Base-by-base conservation (phyloP, 2,113 vertebrate species). In the Xerus inauris region DNA sequence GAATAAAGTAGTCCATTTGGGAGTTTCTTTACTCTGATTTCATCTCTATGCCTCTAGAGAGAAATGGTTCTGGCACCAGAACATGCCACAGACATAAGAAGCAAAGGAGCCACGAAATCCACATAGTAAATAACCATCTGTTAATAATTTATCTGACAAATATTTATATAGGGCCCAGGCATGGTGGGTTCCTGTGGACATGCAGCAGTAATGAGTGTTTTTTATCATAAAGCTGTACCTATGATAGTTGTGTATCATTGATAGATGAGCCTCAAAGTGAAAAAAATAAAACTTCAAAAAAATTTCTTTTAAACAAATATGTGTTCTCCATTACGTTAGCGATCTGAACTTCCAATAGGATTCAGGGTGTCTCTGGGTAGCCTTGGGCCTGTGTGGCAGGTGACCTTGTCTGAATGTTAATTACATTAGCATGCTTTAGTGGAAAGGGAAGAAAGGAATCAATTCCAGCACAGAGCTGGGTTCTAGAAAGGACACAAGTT, bases 51-150 rank as follows among this genome's bases (percentile, higher is more conserved):
- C 67, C 94, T 91, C 93, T 45, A 75, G 86, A 96, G 69, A 96
- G 54, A 93, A 93, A 94, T 17, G 45, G 28, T 92, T 83, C 91
- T 97, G 97, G 93, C 81, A 96, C 88, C 38, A 30, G 75, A 88
- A 84, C 32, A 22, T 51, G 86, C 85, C 85, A 62, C 84, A 92
- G 65, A 84, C 93, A 87, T 65, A 79, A 88, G 71, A 91, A 65
- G 79, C 75, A 87, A 65, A 92, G 57, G 67, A 94, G n/a, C 82
- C 87, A 54, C 47, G 82, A 88, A 90, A 86, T 81, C 62, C 67
- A 79, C 79, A 57, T 7, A 89, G 71, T 72, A 96, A 96, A 96
- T 91, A 92, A 71, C 47, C 95, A 96, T 96, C 93, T 92, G 88
- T 83, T 97, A 96, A 85, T 85, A 83, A 79, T 94, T 96, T 92